These are phyloP conservation scores for Microctenopoma stevenorrisi DNA, from an alignment of 2,797 vertebrate species.

Conservation along the genomic window DNA sequence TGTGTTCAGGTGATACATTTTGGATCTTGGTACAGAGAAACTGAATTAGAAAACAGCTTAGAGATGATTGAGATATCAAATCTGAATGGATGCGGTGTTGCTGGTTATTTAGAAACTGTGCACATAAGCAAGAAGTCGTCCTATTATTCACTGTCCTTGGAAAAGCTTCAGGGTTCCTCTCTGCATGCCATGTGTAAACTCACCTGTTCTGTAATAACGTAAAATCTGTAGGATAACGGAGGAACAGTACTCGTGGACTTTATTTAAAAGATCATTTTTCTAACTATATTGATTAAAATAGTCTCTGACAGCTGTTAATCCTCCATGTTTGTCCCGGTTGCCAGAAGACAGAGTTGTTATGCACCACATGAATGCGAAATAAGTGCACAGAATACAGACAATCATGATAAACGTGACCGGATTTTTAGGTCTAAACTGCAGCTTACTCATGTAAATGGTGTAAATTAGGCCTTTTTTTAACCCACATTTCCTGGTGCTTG, in stretches of 20 bases:
- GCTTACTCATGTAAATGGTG: neutral
- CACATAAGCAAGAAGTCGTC: neutral
- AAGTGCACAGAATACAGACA: slow-evolving; percentile 30
- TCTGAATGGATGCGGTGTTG: neutral
- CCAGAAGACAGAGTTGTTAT: slow-evolving; percentile 19
- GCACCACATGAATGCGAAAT: slow-evolving; percentile 13
- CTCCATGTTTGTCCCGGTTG: slow-evolving; percentile 21
- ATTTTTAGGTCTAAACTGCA: slow-evolving; percentile 1
- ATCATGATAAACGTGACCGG: slow-evolving; percentile 22
- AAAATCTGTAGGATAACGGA: neutral
- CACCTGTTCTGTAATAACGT: slow-evolving; percentile 10
- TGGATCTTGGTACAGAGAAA: slow-evolving; percentile 1
- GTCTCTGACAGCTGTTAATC: slow-evolving; percentile 6
- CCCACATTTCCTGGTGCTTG: neutral
- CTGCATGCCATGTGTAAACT: neutral
- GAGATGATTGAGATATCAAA: slow-evolving; percentile 12
- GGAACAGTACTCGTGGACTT: neutral
- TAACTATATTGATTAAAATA: slow-evolving; percentile 6
- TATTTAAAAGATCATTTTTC: neutral
- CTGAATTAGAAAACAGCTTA: slow-evolving; percentile 6
- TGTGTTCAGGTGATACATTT: slow-evolving; percentile 16
- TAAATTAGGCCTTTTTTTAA: neutral
- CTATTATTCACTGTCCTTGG: slow-evolving; percentile 10
- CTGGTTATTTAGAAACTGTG: neutral
- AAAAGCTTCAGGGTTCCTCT: neutral